Base-by-base conservation (phyloP, 53 echinoderm and acorn worm species). In the Astropecten irregularis region DNA sequence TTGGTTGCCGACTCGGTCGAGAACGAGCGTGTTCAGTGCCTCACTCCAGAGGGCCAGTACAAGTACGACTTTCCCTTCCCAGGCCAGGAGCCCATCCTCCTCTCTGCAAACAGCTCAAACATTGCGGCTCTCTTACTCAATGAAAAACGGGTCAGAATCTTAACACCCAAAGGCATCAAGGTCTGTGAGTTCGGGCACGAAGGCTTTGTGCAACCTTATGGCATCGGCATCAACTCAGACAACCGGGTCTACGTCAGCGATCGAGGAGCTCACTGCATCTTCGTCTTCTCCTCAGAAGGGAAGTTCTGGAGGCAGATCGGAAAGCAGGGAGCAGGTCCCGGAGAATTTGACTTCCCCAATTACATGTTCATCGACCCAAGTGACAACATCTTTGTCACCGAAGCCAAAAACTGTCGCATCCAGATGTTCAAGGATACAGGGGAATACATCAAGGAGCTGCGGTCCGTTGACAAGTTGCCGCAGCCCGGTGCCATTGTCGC, bases 1-100 rank as follows among this genome's bases (percentile, higher is more conserved):
- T 90, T 93, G 58, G 89, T 95, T 3, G 95, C 95, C 3, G 95
- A 95, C 76, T 88, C 95, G 13, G 93, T 95, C 23, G 92, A 93
- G 83, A 95, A 93, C 71, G 69, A 89, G 36, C 88, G 95, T 26
- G 88, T 95, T 40, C 95, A 95, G 60, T 76, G 86, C 46, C 77
- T 92, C 55, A 76, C 88, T 0, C 76, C 95, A 7, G 91, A 93
- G 29, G 95, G 95, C 50, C 86, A 58, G 19, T 86, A 76, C 62
- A 73, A 92, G 29, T 66, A 85, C 34, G 88, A 82, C 14, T 91
- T 92, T 33, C 57, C 79, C 31, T 91, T 95, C 23, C 74, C 85
- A 9, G 84, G 86, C 33, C 90, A 95, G 40, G 95, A 95, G 25
- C 93, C 93, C 13, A 83, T 77, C 31, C 73, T 95, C 8, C 82